Conservation (phyloP, 2,113 vertebrate species). For the Kobus ellipsiprymnus region DNA sequence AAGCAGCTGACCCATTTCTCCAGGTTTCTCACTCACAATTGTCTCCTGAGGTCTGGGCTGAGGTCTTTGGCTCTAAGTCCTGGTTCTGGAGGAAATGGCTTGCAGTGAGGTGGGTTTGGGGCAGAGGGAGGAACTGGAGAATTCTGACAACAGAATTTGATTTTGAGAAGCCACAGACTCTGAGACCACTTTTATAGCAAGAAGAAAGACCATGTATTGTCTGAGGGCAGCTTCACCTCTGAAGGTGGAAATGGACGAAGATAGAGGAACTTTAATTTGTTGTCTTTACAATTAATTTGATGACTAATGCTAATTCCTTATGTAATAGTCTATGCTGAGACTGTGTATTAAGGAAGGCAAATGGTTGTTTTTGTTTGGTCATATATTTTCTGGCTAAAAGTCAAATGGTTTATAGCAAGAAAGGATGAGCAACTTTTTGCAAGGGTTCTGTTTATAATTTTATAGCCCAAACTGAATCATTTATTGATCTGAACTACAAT, state of each 20-base stretch:
- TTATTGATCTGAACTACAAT: constrained; percentile 30
- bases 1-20: not conserved
- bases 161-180: not conserved
- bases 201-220: not conserved
- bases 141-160: not conserved
- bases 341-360: not conserved
- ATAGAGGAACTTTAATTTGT: not conserved
- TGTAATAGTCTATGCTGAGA: not conserved
- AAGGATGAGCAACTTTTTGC: not conserved
- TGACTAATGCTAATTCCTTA: constrained; percentile 25
- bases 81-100: not conserved
- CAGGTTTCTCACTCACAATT: not conserved
- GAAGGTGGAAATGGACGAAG: not conserved
- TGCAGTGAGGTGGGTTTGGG: not conserved
- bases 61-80: not conserved
- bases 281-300: constrained; percentile 21
- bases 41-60: not conserved
- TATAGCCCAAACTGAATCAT: not conserved
- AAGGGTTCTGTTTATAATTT: constrained; percentile 43
- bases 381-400: constrained; percentile 41
- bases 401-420: constrained; percentile 37
- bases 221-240: not conserved
- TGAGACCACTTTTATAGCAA: not conserved
- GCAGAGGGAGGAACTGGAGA: not conserved
- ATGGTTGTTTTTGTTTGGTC: not conserved